Conservation (phyloP, 2,888 invertebrate species). For the Crematogaster levior region DNA sequence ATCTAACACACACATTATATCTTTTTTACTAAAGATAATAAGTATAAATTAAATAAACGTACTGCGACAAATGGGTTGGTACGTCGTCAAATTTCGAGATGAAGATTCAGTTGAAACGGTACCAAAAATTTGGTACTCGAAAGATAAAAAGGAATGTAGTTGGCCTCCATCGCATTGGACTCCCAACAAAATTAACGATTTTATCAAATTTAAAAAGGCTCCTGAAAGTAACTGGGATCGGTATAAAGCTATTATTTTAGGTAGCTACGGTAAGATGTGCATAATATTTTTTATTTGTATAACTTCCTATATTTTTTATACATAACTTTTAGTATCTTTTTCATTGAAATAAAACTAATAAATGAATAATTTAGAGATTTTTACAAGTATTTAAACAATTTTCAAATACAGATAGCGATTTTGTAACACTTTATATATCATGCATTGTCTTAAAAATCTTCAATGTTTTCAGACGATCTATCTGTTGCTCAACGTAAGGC, state of each 20-base stretch:
- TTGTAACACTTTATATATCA: too few relatives aligned
- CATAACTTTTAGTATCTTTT: background rate
- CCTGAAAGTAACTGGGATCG: background rate
- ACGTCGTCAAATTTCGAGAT: constrained; percentile 5
- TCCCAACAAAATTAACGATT: background rate
- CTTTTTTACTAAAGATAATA: too few relatives aligned
- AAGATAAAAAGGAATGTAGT: constrained; percentile 7
- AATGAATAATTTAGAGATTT: too few relatives aligned
- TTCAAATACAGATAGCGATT: too few relatives aligned
- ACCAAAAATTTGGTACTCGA: background rate
- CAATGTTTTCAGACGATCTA: background rate
- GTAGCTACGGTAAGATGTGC: too few relatives aligned
- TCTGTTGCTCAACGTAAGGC: constrained; percentile 1
- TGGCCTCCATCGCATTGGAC: constrained; percentile 1
- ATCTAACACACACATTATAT: too few relatives aligned
- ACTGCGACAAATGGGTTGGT: constrained; percentile 12
- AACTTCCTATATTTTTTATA: background rate
- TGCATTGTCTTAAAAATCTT: background rate
- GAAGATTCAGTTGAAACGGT: too few relatives aligned
- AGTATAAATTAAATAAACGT: too few relatives aligned
- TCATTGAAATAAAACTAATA: background rate
- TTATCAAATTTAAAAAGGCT: background rate
- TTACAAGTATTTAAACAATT: too few relatives aligned
- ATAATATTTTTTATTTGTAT: too few relatives aligned
- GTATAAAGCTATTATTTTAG: background rate